A percentile compares a stretch with the other conserved stretches of the same genome.
phyloP scores from a whole-genome alignment of 2,113 vertebrate species.

The Lophura nycthemera region DNA sequence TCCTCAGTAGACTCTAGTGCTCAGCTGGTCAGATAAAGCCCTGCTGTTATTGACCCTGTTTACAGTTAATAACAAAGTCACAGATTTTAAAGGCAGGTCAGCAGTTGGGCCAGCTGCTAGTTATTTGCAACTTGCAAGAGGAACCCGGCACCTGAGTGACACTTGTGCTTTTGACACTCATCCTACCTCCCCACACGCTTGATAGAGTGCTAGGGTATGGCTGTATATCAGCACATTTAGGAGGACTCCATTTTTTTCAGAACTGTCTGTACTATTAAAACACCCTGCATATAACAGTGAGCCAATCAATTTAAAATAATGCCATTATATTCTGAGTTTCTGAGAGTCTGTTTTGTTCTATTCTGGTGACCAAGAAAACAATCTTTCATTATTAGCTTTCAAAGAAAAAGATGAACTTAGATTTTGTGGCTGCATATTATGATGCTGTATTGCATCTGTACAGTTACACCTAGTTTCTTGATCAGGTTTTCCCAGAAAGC shows the following conservation, averaged over 20 bases:
- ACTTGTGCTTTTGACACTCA: neutral
- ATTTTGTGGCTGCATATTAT: neutral
- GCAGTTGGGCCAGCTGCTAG: neutral
- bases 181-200: neutral
- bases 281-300: neutral
- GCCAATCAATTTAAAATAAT: neutral
- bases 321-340: neutral
- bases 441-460: neutral
- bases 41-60: neutral
- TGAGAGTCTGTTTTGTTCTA: neutral
- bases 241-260: neutral
- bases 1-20: slow-evolving; percentile 32
- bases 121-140: neutral
- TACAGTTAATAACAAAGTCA: slow-evolving; percentile 20
- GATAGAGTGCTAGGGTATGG: neutral
- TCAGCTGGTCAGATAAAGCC: neutral
- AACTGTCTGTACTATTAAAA: neutral
- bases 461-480: neutral
- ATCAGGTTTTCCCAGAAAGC: neutral
- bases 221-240: neutral
- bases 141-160: rapidly evolving
- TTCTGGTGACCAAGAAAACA: neutral
- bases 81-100: neutral
- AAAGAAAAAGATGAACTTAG: neutral
- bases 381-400: neutral